A percentile compares a stretch with the other conserved stretches of the same genome.
phyloP scores from a whole-genome alignment of 2,888 invertebrate species.

The Andrena chrysosceles region DNA sequence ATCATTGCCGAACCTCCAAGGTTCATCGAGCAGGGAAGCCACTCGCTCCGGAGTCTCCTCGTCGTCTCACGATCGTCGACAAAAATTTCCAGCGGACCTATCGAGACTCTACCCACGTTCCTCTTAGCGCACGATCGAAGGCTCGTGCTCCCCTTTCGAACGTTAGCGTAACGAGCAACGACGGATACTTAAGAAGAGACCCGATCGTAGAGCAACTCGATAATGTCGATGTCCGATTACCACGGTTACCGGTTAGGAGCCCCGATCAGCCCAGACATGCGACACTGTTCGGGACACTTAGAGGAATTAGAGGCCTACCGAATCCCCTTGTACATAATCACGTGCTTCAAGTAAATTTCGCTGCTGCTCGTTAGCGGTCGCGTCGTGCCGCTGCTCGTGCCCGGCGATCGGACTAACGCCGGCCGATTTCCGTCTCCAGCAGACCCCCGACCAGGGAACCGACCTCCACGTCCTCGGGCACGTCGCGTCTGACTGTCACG shows the following conservation, averaged over 20 bases:
- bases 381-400: slow-evolving; percentile 5
- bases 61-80: too few species aligned
- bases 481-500: slow-evolving; percentile 81
- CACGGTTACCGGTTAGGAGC: slow-evolving; percentile 14
- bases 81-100: not conserved
- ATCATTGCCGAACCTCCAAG: too few species aligned
- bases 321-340: slow-evolving; percentile 77
- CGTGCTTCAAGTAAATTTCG: slow-evolving; percentile 76
- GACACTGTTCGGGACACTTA: slow-evolving; percentile 78
- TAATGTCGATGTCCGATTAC: slow-evolving; percentile 58
- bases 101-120: slow-evolving; percentile 34
- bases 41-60: not conserved
- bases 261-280: slow-evolving; percentile 53
- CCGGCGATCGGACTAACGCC: slow-evolving; percentile 18
- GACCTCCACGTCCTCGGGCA: slow-evolving; percentile 80
- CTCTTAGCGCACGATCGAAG: slow-evolving; percentile 28
- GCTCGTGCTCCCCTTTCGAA: slow-evolving; percentile 20
- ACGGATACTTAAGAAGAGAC: not conserved
- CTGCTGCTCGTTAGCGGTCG: slow-evolving; percentile 66
- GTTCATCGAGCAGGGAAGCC: not conserved
- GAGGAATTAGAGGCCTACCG: slow-evolving; percentile 77
- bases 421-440: slow-evolving; percentile 54
- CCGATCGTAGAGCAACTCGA: slow-evolving; percentile 18
- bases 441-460: slow-evolving; percentile 81
- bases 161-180: not conserved